A percentile compares a stretch with the other conserved stretches of the same genome.
phyloP scores from a whole-genome alignment of 2,888 invertebrate genomes.

The Platerodrilus igneus region DNA sequence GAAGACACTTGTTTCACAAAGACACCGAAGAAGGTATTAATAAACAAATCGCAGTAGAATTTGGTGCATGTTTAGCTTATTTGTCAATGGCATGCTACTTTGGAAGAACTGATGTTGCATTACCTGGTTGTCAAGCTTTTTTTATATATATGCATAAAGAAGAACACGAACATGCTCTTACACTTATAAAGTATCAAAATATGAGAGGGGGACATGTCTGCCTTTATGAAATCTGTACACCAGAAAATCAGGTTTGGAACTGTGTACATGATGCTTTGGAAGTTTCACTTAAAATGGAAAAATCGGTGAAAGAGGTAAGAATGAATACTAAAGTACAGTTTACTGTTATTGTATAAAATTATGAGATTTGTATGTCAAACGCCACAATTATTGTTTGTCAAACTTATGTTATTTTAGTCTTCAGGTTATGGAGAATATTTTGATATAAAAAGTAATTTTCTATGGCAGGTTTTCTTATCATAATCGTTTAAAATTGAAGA shows the following conservation, averaged over 20 bases:
- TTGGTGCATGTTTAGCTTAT: conserved; percentile 58
- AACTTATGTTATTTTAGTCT: too few relatives aligned
- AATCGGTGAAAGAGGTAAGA: conserved; percentile 39
- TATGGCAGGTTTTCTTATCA: too few relatives aligned
- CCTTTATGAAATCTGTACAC: conserved; percentile 38
- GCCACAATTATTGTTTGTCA: too few relatives aligned
- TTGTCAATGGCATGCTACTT: conserved; percentile 57
- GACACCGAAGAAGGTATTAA: conserved; percentile 53
- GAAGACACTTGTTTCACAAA: conserved; percentile 41
- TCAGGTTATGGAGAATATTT: too few relatives aligned
- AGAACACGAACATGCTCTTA: conserved; percentile 49
- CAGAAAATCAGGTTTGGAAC: conserved; percentile 44
- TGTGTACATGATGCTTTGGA: conserved; percentile 46
- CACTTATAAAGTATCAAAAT: conserved; percentile 48
- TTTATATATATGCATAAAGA: conserved; percentile 52
- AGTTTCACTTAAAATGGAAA: conserved; percentile 42
- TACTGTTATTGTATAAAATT: too few relatives aligned
- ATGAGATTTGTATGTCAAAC: too few relatives aligned
- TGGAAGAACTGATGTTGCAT: conserved; percentile 47
- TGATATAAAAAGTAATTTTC: too few relatives aligned
- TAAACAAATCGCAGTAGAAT: conserved; percentile 55
- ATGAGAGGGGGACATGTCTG: conserved; percentile 49
- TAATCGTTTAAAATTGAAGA: too few relatives aligned
- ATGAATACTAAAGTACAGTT: conserved; percentile 2
- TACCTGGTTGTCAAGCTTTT: conserved; percentile 47